A percentile compares a stretch with the other conserved stretches of the same genome.
These are phyloP conservation scores for Melanerpes aurifrons DNA, from an alignment of 2,113 vertebrate species.

Conservation along the genomic window DNA sequence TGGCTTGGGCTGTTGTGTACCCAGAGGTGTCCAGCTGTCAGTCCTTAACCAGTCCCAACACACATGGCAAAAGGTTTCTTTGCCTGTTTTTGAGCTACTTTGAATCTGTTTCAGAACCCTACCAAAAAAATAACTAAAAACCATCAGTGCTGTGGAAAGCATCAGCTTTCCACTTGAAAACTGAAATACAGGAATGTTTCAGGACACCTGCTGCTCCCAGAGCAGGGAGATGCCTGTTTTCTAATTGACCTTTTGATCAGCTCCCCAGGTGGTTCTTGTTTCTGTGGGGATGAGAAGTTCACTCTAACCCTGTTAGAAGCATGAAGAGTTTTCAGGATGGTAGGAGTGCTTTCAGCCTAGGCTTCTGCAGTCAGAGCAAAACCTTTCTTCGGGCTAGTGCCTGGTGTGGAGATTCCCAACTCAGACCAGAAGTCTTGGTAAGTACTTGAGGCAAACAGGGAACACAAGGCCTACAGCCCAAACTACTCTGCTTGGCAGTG, in stretches of 20 bases:
- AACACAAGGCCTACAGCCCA: neutral
- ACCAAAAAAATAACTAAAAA: neutral
- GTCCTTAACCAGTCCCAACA: neutral
- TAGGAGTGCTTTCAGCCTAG: neutral
- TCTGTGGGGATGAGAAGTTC: neutral
- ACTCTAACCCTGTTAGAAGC: neutral
- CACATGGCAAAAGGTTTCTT: neutral
- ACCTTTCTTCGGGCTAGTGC: neutral
- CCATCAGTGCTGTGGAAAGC: neutral
- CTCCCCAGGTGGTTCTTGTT: neutral
- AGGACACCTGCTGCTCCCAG: neutral
- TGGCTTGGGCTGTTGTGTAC: neutral
- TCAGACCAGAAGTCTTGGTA: neutral
- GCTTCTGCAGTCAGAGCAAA: neutral
- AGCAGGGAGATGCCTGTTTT: neutral
- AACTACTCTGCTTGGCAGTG: neutral
- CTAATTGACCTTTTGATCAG: neutral
- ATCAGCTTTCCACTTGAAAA: neutral
- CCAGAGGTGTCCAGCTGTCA: neutral
- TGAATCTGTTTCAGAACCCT: neutral
- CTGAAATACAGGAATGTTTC: neutral
- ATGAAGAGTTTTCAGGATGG: neutral
- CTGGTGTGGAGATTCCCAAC: too few species aligned
- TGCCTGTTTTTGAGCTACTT: neutral
- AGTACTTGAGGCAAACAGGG: neutral